Evolutionary conservation across 2,888 invertebrate species (phyloP), one percentile per base, ranked within the genome.

Genomic region (Syritta pipiens): DNA sequence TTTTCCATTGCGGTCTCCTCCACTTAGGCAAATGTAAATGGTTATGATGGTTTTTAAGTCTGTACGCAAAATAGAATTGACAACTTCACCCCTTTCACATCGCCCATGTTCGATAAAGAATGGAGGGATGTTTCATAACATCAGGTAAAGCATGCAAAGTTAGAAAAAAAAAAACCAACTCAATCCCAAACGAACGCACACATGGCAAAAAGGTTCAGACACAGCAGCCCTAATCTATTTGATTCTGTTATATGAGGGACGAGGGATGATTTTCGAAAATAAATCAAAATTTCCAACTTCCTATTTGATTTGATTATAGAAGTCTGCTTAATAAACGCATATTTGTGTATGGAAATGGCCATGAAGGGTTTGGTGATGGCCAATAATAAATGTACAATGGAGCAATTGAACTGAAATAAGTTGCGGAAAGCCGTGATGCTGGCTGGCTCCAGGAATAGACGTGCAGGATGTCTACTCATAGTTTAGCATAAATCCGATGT

Each of bases 261-360:
- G 37, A 48, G 35, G 55, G 46, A 55, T 67, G 68, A 19, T 44
- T 69, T 69, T 69, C 30, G 42, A 44, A 69, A 51, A 69, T 69
- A 59, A 59, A 69, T 69, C 68, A 69, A 69, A 51, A 59, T 51
- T 59, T 51, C 12, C 48, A 68, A 57, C 57, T 57, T 57, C 49
- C 59, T 69, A 22, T 49, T 59, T 59, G 68, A 69, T 60, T 69
- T 69, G 68, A 69, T 69, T 59, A 49, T 49, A 20, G 49, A 48
- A 30, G 32, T 35, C 51, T 55, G 24, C 53, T 57, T 57, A 48
- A 57, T 55, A 67, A 48, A 48, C 35, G 35, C 35, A 22, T 55
- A 57, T 67, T 55, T 67, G 35, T 57, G 17, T 40, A 57, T 67
- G 48, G 14, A 57, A 65, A 65, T 65, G 40, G 51, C 10, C 32